Base-by-base conservation (phyloP, 2,888 invertebrate genomes). In the Caenorhabditis uteleia region DNA sequence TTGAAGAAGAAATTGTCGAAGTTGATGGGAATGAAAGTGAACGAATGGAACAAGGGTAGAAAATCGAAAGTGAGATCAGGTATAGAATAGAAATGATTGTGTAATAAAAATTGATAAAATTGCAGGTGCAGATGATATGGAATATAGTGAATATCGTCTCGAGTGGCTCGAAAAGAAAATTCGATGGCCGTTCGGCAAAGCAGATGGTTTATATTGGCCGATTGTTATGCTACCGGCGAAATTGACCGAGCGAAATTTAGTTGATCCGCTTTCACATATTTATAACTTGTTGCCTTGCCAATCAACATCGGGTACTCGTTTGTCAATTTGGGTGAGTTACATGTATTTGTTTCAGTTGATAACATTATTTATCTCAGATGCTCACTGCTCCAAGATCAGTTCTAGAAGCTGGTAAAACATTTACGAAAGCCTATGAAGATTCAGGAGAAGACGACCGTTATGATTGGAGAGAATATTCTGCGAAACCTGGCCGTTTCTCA, bases 301-400 rank as follows among this genome's bases (percentile, higher is more conserved):
- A 16, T 34, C 54, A 7, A 54, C 34, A 12, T 60, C 60, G 3
- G 60, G 60, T 21, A 50, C 48, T 23, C 40, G 34, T 23, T 53
- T 47, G 2, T 50, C 54, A 1, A 16, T 18, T 34, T 16, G 25
- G 5, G 36, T 60, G 3, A 21, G 54, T 27, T 48, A 48, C 1
- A 33, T 53, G 5, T 4, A n/a, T n/a, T n/a, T n/a, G n/a, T n/a
- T n/a, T n/a, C n/a, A n/a, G n/a, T n/a, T n/a, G n/a, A n/a, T n/a
- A n/a, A n/a, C n/a, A n/a, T n/a, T n/a, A n/a, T n/a, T n/a, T n/a
- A n/a, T n/a, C n/a, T n/a, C n/a, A n/a, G n/a, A n/a, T n/a, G n/a
- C n/a, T n/a, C n/a, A n/a, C n/a, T n/a, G n/a, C n/a, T n/a, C n/a
- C n/a, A n/a, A n/a, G n/a, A n/a, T n/a, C n/a, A n/a, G n/a, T n/a